A percentile compares a stretch with the other conserved stretches of the same genome.
These are phyloP conservation scores for Eupithecia dodoneata DNA, from an alignment of 2,888 invertebrate species.

Conservation along the genomic window DNA sequence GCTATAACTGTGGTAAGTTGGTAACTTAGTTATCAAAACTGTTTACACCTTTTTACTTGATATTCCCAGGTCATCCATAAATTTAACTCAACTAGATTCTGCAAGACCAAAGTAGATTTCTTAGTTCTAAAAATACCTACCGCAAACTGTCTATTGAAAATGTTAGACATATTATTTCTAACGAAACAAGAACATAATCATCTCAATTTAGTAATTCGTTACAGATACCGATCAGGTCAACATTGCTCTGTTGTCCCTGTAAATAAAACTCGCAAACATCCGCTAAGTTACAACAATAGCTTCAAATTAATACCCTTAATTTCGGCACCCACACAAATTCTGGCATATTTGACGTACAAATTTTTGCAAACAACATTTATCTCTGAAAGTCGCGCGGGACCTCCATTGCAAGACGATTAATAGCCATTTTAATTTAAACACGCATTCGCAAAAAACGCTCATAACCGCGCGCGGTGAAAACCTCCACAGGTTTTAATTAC, in stretches of 20 bases:
- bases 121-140: neutral
- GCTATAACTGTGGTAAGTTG: neutral
- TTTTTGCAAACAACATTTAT: slow-evolving; percentile 49
- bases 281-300: slow-evolving; percentile 35
- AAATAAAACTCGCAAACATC: slow-evolving; percentile 17
- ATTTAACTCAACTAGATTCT: neutral
- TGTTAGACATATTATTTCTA: neutral
- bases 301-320: slow-evolving; percentile 38
- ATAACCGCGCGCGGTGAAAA: slow-evolving; percentile 64
- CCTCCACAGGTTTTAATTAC: slow-evolving; percentile 78
- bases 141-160: neutral
- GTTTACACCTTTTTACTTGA: neutral
- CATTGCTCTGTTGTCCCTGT: slow-evolving; percentile 14
- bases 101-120: neutral
- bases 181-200: neutral
- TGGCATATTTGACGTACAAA: slow-evolving; percentile 45
- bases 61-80: neutral
- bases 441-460: slow-evolving; percentile 59
- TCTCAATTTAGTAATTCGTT: neutral
- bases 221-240: slow-evolving; percentile 10
- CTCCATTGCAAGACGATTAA: slow-evolving; percentile 53
- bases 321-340: slow-evolving; percentile 37
- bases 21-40: neutral
- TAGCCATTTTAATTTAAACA: slow-evolving; percentile 59
- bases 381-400: slow-evolving; percentile 41